phyloP scores from a whole-genome alignment of 2,888 invertebrate species.

The Chrysomela aeneicollis region DNA sequence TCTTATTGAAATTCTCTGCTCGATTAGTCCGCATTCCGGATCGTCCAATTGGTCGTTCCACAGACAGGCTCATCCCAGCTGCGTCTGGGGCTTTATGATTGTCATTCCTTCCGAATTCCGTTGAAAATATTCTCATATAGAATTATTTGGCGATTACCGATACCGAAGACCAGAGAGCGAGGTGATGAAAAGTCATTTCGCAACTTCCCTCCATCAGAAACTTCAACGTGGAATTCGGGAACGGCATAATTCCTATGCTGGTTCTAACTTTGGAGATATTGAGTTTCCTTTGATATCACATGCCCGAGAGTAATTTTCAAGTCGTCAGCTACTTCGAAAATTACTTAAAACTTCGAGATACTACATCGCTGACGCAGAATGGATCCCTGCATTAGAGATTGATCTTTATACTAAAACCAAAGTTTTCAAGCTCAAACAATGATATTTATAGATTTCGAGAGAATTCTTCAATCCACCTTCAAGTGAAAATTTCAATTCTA shows the following conservation, averaged over 20 bases:
- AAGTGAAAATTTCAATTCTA: too few relatives aligned
- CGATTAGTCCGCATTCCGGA: constrained; percentile 2
- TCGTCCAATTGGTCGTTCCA: not conserved
- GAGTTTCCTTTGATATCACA: not conserved
- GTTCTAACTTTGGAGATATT: not conserved
- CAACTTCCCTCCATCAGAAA: not conserved
- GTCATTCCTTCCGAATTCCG: constrained; percentile 11
- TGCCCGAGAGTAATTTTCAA: not conserved
- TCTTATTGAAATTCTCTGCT: constrained; percentile 3
- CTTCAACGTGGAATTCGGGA: not conserved
- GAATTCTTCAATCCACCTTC: too few relatives aligned
- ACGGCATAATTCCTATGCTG: not conserved
- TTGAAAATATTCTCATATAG: constrained; percentile 13
- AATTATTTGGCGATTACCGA: constrained; percentile 5
- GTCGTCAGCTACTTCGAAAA: not conserved
- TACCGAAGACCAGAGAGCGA: not conserved
- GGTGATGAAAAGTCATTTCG: not conserved
- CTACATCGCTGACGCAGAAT: not conserved
- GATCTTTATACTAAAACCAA: too few relatives aligned
- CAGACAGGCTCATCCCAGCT: constrained; percentile 4
- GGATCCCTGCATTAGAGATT: too few relatives aligned
- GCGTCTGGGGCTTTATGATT: not conserved
- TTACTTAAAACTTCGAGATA: not conserved
- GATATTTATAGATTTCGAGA: too few relatives aligned
- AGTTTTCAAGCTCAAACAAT: too few relatives aligned